Evolutionary conservation across 2,797 vertebrate species (phyloP), one percentile per base, ranked within the genome.

Genomic region (Sebastes iracundus): DNA sequence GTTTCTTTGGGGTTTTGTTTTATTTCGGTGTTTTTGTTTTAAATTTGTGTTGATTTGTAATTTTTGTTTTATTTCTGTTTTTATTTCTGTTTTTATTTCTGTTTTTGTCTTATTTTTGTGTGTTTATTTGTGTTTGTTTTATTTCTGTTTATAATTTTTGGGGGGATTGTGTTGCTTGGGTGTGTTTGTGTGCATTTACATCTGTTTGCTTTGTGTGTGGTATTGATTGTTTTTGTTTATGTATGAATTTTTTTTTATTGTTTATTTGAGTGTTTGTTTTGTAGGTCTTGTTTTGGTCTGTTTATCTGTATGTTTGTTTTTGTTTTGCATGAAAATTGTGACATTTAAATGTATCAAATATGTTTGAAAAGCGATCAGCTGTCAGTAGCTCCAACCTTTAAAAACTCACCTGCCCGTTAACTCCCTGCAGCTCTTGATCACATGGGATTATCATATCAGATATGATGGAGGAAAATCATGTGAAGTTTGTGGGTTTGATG

Each of bases 401-500:
- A 72, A 32, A 58, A n/a, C 14, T 14, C 20, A 27, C 32, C 49
- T 62, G 38, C 22, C 16, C 13, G 27, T 63, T 35, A 53, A 28
- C 55, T 53, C 64, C 58, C 70, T 7, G 42, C 72, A 25, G 71
- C 55, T 20, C 20, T 18, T 6, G 22, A 60, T 58, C 59, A 64
- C 53, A 16, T n/a, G 5, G 67, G n/a, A 22, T 56, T 80, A 32
- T 80, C 66, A 46, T 60, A 75, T 83, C 59, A 68, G 66, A 70
- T 25, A 20, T 56, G 75, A 81, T 28, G 38, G 63, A 74, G 56
- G 33, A 22, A 77, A 73, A 68, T 72, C 46, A 80, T 25, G 16
- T 68, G 63, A 62, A 82, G 33, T 68, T 61, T 79, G 69, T 9
- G 10, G 65, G 14, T 42, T 56, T 83, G 85, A 83, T 55, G 55